Percentiles rank a stretch among this genome's conserved stretches.
Evolutionary conservation across 2,797 vertebrate species (phyloP).

Genomic region (Chiloscyllium punctatum): DNA sequence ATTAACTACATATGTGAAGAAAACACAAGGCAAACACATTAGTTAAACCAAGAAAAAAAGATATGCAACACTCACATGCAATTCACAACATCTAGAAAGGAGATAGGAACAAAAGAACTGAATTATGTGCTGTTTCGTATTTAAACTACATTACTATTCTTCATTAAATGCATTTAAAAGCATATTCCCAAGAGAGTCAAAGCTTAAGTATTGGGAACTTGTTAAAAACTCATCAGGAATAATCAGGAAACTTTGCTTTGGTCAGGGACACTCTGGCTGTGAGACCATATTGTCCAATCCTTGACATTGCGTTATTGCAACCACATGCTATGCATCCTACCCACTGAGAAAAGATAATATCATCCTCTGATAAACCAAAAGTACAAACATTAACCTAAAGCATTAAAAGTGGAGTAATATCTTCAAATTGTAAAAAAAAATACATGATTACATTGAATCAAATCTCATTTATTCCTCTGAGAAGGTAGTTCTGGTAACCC

Average conservation of each 20-base stretch:
- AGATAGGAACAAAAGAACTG: conserved; percentile 17
- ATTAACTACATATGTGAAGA: neutral
- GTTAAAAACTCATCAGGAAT: neutral
- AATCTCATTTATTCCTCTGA: neutral
- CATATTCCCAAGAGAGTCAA: neutral
- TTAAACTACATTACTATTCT: neutral
- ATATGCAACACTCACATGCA: conserved; percentile 28
- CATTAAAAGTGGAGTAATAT: neutral
- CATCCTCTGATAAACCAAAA: neutral
- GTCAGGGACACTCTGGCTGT: neutral
- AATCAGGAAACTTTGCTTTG: neutral
- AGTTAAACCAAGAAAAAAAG: neutral
- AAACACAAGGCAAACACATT: neutral
- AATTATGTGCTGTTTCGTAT: neutral
- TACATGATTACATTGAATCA: neutral
- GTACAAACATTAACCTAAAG: neutral
- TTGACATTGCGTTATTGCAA: neutral
- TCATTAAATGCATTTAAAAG: neutral
- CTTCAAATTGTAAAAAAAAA: neutral
- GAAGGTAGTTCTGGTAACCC: neutral
- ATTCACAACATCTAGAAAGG: neutral
- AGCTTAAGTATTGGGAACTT: neutral
- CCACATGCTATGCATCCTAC: neutral
- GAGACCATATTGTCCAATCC: neutral
- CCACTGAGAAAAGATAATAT: neutral